Base-by-base conservation (phyloP, 1,140 invertebrate species). In the Polypedilum pembai region DNA sequence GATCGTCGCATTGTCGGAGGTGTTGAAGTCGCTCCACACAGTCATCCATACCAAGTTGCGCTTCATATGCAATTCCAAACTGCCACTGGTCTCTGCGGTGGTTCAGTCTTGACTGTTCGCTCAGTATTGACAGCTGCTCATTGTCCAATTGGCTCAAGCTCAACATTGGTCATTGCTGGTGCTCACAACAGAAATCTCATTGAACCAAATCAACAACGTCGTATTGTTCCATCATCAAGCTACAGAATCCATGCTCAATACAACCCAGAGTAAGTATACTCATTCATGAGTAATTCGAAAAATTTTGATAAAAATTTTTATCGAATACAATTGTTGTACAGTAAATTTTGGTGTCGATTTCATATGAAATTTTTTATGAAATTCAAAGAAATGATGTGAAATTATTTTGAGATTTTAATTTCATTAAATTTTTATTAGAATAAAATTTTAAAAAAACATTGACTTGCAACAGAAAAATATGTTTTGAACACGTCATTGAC, bases 11-110 rank as follows among this genome's bases (percentile, higher is more conserved):
- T 85, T 7, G 78, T 83, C 0, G 84, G 84, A 12, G 84, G 84
- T 3, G 78, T 81, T 74, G 79, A 81, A 74, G 83, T 83, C 0
- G 78, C 77, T 40, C 79, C 80, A 0, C 80, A 84, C 65, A 83
- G 83, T 40, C 84, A 85, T 75, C 86, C 86, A 4, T 86, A 84
- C 75, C 79, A 85, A 41, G 83, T 86, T 7, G 85, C 84, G 3
- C 76, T 86, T n/a, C 84, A 85, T 75, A 77, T 79, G 45, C 78
- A 79, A 69, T 78, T 82, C 40, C 74, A 83, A 0, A 83, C 82
- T 4, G 76, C 80, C 20, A 76, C 78, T n/a, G 86, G 86, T 77
- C 78, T 84, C 40, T 89, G 88, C n/a, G 87, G 86, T 21, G 88
- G 85, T 7, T 83, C 85, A 18, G 81, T 79, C 88, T 88, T 21